Percentiles rank a stretch among this genome's conserved stretches.
Evolutionary conservation across 1,140 invertebrate species (phyloP).

Genomic region (Drosophila insularis): DNA sequence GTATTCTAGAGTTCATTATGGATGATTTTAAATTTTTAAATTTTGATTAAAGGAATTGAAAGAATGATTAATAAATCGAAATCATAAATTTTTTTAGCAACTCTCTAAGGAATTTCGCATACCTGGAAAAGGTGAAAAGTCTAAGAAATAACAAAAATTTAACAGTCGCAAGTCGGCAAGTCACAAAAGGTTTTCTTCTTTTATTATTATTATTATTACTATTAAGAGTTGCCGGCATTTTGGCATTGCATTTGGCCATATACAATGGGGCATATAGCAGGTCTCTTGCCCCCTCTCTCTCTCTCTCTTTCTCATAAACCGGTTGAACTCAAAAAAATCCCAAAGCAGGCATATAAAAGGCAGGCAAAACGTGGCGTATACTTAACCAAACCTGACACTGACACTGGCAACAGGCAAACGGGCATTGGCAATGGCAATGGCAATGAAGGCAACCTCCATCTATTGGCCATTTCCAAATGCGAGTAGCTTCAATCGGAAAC

Average conservation of each 20-base stretch:
- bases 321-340: slow-evolving; percentile 37
- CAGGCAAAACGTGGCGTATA: slow-evolving; percentile 67
- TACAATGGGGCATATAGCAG: too few relatives aligned
- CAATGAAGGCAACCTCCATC: slow-evolving; percentile 12
- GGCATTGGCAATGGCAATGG: not conserved
- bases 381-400: slow-evolving; percentile 68
- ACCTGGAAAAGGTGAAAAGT: slow-evolving; percentile 22
- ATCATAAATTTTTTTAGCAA: slow-evolving; percentile 22
- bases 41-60: too few relatives aligned
- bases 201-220: slow-evolving; percentile 6
- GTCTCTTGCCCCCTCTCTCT: too few relatives aligned
- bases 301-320: slow-evolving; percentile 37
- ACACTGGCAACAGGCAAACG: slow-evolving; percentile 47
- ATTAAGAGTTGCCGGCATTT: slow-evolving; percentile 10
- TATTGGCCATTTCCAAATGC: slow-evolving; percentile 57
- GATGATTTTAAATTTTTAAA: too few relatives aligned
- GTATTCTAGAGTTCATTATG: too few relatives aligned
- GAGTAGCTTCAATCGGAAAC: slow-evolving; percentile 55
- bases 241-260: slow-evolving; percentile 33
- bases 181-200: slow-evolving; percentile 35
- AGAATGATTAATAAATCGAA: slow-evolving; percentile 24
- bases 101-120: slow-evolving; percentile 47
- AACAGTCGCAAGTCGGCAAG: slow-evolving; percentile 47
- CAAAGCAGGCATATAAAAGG: slow-evolving; percentile 65
- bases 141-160: slow-evolving; percentile 34